Conservation (phyloP, 1,140 invertebrate genomes). For the Camponotus floridanus region DNA sequence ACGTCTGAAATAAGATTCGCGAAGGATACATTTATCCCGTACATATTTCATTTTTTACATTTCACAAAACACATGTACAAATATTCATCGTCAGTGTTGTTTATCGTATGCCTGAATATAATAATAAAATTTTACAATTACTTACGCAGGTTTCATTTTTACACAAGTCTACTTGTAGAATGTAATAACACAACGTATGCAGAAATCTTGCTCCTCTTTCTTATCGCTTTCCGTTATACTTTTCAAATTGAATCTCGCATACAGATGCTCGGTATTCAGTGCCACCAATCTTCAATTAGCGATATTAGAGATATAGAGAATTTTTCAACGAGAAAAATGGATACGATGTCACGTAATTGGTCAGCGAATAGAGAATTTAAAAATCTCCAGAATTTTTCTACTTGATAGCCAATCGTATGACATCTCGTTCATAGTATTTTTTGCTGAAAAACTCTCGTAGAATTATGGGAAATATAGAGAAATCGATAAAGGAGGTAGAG, state of each 20-base stretch:
- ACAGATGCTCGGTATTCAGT: background rate
- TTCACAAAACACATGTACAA: background rate
- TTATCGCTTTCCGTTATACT: background rate
- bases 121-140: conserved; percentile 35
- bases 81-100: no score
- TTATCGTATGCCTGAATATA: background rate
- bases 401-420: no score
- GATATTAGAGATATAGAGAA: background rate
- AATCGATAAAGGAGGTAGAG: no score
- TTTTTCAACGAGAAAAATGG: background rate
- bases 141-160: conserved; percentile 77
- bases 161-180: background rate
- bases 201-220: no score
- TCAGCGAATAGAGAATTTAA: no score
- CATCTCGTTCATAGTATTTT: no score
- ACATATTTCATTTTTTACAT: background rate
- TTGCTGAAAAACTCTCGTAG: no score
- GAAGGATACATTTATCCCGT: background rate
- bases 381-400: no score
- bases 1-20: conserved; percentile 76
- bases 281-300: background rate
- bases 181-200: background rate
- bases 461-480: no score
- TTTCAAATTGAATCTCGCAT: conserved; percentile 21
- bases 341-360: background rate